Base-by-base conservation (phyloP, 2,113 vertebrate species). In the Eleginops maclovinus region DNA sequence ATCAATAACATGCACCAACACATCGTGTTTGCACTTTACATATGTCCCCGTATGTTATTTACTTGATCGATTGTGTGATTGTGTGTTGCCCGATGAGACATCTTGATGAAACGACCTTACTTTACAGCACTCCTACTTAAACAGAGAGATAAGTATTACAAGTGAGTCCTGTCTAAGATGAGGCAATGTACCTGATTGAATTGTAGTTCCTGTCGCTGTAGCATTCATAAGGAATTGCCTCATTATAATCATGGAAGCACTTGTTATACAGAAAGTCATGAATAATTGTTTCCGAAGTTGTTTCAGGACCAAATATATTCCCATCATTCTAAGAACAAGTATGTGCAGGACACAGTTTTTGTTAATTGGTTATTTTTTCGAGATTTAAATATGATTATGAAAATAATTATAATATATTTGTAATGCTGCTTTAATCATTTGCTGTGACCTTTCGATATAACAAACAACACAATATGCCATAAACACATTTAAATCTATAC, bases 201-300 rank as follows among this genome's bases (percentile, higher is more conserved):
- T 51, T 26, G 26, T 36, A 36, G 7, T 59, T 72, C 50, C 60
- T 51, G 24, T 50, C 47, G 43, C 53, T 63, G 5, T 62, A 64
- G 26, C 22, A 53, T 77, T 65, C 41, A 49, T 44, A 61, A 71
- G 72, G 16, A 53, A 60, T 70, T 59, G 24, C 53, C 43, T 79
- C 68, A 26, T 77, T 82, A 43, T 36, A 59, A 13, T 50, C 50
- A 41, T 51, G n/a, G 36, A 81, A 69, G 16, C n/a, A 10, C 55
- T 50, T 56, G 66, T 60, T 60, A 46, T 54, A 16, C 41, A 40
- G 15, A 3, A 56, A 77, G 13, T 44, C 28, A 12, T 41, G 12
- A 53, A 12, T 71, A n/a, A 77, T 41, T 44, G 31, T 60, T 13
- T 55, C 13, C 49, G 51, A 17, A 41, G n/a, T n/a, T 31, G 7